These are phyloP conservation scores for Galerucella pusilla DNA, from an alignment of 2,888 invertebrate genomes.

Conservation along the genomic window DNA sequence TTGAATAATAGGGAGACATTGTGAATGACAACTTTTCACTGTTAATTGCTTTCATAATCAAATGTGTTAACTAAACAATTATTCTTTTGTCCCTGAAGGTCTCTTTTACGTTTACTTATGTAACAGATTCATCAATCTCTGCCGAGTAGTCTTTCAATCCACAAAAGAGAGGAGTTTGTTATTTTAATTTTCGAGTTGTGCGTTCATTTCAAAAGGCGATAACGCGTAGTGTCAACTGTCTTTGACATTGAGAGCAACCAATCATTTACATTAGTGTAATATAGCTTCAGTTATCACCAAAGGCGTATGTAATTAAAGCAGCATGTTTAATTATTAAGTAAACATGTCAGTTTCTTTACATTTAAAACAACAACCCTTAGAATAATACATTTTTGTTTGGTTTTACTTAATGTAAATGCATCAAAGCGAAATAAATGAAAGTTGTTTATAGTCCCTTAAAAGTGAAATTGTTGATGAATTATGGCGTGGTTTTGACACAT, in stretches of 20 bases:
- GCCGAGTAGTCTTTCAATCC: slow-evolving; percentile 37
- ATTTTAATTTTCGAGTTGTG: slow-evolving; percentile 41
- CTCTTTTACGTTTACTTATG: slow-evolving; percentile 17
- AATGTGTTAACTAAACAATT: slow-evolving; percentile 17
- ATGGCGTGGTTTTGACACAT: background rate
- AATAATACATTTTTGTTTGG: slow-evolving; percentile 15
- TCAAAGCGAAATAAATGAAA: background rate
- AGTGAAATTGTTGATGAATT: background rate
- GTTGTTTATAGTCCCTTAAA: background rate
- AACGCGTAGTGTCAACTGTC: slow-evolving; percentile 37
- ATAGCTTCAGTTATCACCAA: slow-evolving; percentile 21
- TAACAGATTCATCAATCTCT: slow-evolving; percentile 40
- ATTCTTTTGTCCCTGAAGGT: background rate
- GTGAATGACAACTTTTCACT: background rate
- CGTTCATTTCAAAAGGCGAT: slow-evolving; percentile 40
- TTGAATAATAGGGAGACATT: background rate
- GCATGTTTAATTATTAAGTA: slow-evolving; percentile 20
- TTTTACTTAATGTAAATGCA: background rate
- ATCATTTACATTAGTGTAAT: slow-evolving; percentile 22
- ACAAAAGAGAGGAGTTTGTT: slow-evolving; percentile 43
- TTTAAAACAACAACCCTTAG: slow-evolving; percentile 15
- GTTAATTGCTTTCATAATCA: background rate
- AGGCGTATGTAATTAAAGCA: slow-evolving; percentile 19
- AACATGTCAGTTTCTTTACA: slow-evolving; percentile 12
- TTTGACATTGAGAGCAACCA: slow-evolving; percentile 35